Percentiles rank a stretch among this genome's conserved stretches.
These are phyloP conservation scores for Monochamus saltuarius DNA, from an alignment of 1,140 invertebrate species.

Conservation along the genomic window DNA sequence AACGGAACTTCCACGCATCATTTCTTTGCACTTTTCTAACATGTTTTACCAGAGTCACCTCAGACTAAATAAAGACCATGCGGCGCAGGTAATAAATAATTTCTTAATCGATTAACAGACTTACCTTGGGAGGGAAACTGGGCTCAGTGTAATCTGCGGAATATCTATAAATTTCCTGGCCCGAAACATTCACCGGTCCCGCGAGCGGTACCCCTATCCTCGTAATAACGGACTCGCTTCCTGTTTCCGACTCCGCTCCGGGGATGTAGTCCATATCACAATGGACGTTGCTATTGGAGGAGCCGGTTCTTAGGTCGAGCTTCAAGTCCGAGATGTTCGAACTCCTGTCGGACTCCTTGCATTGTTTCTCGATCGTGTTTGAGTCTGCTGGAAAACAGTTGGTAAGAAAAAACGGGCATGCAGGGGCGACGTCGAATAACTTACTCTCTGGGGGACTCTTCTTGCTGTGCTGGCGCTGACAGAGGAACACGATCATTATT, in stretches of 20 bases:
- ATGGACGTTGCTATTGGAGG: slow-evolving; percentile 71
- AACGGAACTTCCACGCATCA: too few species aligned
- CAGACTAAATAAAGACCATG: neutral
- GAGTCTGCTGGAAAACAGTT: slow-evolving; percentile 38
- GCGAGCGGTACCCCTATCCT: slow-evolving; percentile 67
- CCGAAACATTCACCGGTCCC: slow-evolving; percentile 71
- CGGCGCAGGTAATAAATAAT: neutral
- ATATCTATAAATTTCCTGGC: slow-evolving; percentile 73
- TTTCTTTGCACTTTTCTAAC: too few species aligned
- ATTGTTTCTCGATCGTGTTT: slow-evolving; percentile 72
- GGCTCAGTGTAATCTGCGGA: slow-evolving; percentile 86
- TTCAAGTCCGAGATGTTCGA: slow-evolving; percentile 91
- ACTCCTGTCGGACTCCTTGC: slow-evolving; percentile 82
- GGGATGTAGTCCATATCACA: slow-evolving; percentile 60
- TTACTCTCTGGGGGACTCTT: slow-evolving; percentile 49
- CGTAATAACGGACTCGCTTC: slow-evolving; percentile 51
- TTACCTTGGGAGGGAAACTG: slow-evolving; percentile 70
- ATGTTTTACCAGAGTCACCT: too few species aligned
- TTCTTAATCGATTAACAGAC: neutral
- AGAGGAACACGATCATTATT: slow-evolving; percentile 58
- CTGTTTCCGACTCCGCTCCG: slow-evolving; percentile 53
- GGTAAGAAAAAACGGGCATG: neutral
- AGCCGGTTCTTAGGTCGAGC: slow-evolving; percentile 81
- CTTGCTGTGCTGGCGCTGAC: slow-evolving; percentile 53
- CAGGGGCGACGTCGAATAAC: slow-evolving; percentile 5